A percentile compares a stretch with the other conserved stretches of the same genome.
These are phyloP conservation scores for Cerceris rybyensis DNA, from an alignment of 2,888 invertebrate species.

Conservation along the genomic window DNA sequence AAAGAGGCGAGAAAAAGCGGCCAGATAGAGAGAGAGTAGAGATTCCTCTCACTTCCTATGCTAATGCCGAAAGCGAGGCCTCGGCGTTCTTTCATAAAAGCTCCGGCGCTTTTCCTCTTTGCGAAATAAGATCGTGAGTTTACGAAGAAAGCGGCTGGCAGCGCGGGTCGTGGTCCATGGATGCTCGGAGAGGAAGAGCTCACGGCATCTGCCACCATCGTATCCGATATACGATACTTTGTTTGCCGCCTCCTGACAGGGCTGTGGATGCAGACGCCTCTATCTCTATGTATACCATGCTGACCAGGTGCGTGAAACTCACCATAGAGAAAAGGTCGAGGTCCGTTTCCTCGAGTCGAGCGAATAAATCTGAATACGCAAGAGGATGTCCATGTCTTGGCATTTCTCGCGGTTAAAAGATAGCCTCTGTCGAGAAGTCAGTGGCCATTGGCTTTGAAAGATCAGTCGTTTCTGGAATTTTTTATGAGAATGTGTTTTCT, in stretches of 20 bases:
- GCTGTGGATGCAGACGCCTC: conserved; percentile 33
- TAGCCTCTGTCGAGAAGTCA: no score
- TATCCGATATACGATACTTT: conserved; percentile 72
- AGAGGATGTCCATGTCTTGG: background rate
- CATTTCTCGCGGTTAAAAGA: background rate
- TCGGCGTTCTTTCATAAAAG: conserved; percentile 67
- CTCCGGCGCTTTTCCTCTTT: conserved; percentile 51
- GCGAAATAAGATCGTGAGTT: conserved; percentile 68
- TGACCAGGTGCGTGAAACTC: conserved; percentile 16
- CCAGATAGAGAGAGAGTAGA: conserved; percentile 14
- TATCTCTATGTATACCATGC: conserved; percentile 4
- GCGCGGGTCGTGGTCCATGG: conserved; percentile 16
- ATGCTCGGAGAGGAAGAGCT: conserved; percentile 63
- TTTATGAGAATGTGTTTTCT: no score
- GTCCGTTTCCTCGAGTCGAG: conserved; percentile 46
- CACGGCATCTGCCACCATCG: conserved; percentile 72
- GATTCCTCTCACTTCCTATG: conserved; percentile 61
- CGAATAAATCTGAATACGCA: conserved; percentile 72
- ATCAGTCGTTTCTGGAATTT: no score
- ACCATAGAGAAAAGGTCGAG: conserved; percentile 14
- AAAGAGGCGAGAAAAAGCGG: conserved; percentile 12
- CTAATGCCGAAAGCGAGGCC: conserved; percentile 57
- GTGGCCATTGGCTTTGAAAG: no score
- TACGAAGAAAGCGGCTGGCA: conserved; percentile 42
- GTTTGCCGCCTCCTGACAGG: conserved; percentile 57